Evolutionary conservation across 2,113 vertebrate species (phyloP).

Genomic region (Pimephales promelas): DNA sequence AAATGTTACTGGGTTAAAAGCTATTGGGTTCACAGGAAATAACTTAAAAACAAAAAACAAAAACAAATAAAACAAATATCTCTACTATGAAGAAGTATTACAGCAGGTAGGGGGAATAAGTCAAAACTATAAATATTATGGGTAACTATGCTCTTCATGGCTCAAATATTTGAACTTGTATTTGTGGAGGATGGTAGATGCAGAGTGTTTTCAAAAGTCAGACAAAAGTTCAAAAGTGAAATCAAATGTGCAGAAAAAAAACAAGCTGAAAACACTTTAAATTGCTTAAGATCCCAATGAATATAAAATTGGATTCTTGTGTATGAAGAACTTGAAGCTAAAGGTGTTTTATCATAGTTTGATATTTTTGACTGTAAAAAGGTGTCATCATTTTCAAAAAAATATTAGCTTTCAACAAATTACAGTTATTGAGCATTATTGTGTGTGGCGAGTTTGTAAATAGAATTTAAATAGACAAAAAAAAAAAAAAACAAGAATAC

Average conservation of each 20-base stretch:
- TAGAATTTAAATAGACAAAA: no score
- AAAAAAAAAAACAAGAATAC: no score
- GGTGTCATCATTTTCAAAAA: no score
- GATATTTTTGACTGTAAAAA: no score
- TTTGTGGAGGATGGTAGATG: neutral
- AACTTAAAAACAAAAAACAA: no score
- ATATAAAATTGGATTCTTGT: neutral
- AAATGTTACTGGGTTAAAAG: slow-evolving; percentile 17
- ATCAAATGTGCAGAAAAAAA: neutral
- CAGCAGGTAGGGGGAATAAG: neutral
- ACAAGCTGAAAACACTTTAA: neutral
- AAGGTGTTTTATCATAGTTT: no score
- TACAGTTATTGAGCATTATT: no score
- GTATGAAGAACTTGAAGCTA: neutral
- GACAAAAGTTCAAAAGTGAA: no score
- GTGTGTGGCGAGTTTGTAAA: no score
- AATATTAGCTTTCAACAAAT: no score
- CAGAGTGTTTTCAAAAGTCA: neutral
- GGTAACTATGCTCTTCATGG: neutral
- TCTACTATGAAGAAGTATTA: neutral
- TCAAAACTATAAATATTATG: neutral
- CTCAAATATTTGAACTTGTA: slow-evolving; percentile 18
- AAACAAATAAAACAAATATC: neutral
- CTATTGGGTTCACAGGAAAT: neutral
- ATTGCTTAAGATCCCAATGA: neutral